A percentile compares a stretch with the other conserved stretches of the same genome.
Conservation (phyloP, 2,888 invertebrate species). For the Dasysyrphus albostriatus region DNA sequence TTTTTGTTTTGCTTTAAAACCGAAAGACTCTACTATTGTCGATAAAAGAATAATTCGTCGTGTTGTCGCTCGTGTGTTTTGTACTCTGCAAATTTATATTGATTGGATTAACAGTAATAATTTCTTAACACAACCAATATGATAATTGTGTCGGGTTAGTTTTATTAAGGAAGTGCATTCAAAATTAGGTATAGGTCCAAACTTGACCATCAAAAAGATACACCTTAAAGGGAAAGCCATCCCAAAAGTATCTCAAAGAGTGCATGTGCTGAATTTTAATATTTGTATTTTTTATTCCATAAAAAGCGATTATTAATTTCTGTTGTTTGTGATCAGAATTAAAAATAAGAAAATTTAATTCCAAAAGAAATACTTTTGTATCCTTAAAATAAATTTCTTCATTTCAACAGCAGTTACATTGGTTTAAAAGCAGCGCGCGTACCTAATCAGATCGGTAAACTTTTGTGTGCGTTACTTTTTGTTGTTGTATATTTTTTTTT, state of each 20-base stretch:
- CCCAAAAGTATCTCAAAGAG: constrained; percentile 48
- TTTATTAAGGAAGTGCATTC: constrained; percentile 52
- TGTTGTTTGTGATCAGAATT: constrained; percentile 58
- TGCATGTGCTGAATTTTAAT: constrained; percentile 64
- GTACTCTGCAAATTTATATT: constrained; percentile 8
- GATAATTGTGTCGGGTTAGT: constrained; percentile 44
- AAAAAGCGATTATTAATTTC: constrained; percentile 27
- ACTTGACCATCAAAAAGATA: constrained; percentile 10
- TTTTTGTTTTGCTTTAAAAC: not conserved
- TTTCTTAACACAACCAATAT: constrained; percentile 35
- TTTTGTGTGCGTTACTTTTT: constrained; percentile 29
- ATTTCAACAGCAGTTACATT: not conserved
- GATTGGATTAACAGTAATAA: constrained; percentile 41
- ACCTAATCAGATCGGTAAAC: constrained; percentile 27
- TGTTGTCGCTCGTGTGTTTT: constrained; percentile 40
- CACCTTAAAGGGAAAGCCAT: constrained; percentile 47
- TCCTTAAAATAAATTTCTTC: constrained; percentile 22
- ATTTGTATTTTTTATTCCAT: constrained; percentile 22
- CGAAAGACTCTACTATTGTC: constrained; percentile 2
- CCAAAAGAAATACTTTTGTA: constrained; percentile 12
- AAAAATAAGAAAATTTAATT: constrained; percentile 6
- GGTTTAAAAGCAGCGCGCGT: not conserved
- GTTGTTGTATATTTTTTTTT: constrained; percentile 45
- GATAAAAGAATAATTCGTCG: constrained; percentile 24
- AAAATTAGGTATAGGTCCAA: constrained; percentile 36